phyloP scores from a whole-genome alignment of 2,113 vertebrate genomes.

The Diphyllodes magnificus region DNA sequence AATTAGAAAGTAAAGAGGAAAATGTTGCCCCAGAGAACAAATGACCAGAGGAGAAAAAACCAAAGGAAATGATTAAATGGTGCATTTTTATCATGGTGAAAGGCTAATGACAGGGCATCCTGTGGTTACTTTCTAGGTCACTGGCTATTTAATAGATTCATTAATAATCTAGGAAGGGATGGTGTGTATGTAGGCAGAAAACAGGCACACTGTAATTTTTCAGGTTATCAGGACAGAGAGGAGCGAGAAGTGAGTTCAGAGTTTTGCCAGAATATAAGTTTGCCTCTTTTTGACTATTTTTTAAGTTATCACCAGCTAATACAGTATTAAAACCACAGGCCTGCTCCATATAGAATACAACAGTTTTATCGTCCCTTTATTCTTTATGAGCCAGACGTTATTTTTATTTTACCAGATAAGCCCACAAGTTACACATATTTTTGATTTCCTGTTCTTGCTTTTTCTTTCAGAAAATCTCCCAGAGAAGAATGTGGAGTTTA shows the following conservation, averaged over 20 bases:
- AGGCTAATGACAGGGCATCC: conserved; percentile 5
- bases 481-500: neutral
- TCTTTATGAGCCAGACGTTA: neutral
- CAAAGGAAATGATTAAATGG: neutral
- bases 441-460: neutral
- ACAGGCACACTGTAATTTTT: neutral
- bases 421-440: neutral
- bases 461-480: neutral
- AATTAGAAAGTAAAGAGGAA: neutral
- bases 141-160: conserved; percentile 37
- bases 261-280: neutral
- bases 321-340: neutral
- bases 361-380: neutral
- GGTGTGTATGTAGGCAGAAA: neutral
- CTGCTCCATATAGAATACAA: neutral
- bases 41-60: neutral
- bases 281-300: neutral
- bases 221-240: neutral
- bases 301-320: neutral
- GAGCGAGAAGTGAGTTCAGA: neutral
- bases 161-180: conserved; percentile 32
- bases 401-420: neutral
- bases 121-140: neutral
- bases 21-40: neutral
- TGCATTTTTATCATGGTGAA: neutral